Evolutionary conservation across 2,888 invertebrate species (phyloP).

Genomic region (Dilophus febrilis): DNA sequence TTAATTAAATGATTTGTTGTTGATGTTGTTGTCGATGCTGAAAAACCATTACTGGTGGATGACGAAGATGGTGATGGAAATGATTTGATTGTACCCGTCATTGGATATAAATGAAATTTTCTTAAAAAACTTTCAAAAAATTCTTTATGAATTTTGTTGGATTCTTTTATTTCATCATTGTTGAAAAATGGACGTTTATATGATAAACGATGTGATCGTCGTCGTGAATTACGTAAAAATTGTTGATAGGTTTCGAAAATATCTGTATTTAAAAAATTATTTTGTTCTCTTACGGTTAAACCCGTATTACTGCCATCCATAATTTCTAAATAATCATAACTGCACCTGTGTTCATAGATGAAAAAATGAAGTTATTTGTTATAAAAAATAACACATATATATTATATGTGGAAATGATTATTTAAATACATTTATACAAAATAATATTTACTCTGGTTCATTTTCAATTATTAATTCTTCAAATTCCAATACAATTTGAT

Average conservation of each 20-base stretch:
- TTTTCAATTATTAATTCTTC: conserved; percentile 60
- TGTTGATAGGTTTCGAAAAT: neutral
- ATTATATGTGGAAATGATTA: no score
- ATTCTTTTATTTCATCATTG: neutral
- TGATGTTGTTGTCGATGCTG: no score
- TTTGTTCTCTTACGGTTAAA: neutral
- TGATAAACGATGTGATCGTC: neutral
- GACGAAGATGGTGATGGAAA: conserved; percentile 5
- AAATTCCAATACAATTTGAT: conserved; percentile 54
- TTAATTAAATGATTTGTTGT: no score
- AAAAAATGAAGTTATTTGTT: no score
- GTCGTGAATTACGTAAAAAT: neutral
- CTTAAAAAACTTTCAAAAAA: conserved; percentile 5
- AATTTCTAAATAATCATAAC: conserved; percentile 61
- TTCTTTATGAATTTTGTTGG: neutral
- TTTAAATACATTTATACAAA: no score
- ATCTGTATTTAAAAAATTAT: neutral
- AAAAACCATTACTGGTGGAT: no score
- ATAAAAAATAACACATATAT: no score
- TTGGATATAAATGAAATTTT: conserved; percentile 1
- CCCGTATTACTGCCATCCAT: conserved; percentile 30
- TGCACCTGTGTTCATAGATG: conserved; percentile 3
- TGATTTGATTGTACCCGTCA: neutral
- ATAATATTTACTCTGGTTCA: conserved; percentile 49
- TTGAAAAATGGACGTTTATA: neutral